Evolutionary conservation across 2,113 vertebrate genomes (phyloP), one percentile per base, ranked within the genome.

Genomic region (Anoura caudifer): DNA sequence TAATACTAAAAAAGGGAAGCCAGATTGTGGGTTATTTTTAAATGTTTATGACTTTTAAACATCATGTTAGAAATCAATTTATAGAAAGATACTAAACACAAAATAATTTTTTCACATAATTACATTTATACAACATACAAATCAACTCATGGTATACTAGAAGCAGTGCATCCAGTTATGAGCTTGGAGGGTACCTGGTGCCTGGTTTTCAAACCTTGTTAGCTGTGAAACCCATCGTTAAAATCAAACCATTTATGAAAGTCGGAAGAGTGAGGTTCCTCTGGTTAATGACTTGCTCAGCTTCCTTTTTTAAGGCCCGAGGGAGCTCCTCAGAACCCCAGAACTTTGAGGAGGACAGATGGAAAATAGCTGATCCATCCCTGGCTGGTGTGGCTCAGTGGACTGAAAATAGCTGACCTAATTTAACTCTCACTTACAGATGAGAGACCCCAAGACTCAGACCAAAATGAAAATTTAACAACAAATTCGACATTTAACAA

Each of bases 231-330:
- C 12, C 76, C 41, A 61, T 59, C 61, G 50, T 80, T 41, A n/a
- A 77, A 87, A 41, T 20, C 14, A 76, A 88, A 83, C 38, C 14
- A 54, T 47, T 65, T 33, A 1, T 81, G 56, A 47, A 90, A 31
- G 36, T 56, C 65, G 36, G 47, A 24, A 87, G 56, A 94, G 54
- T 38, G 8, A 92, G 80, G 65, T 59, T 83, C 63, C 76, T 94
- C 88, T 67, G 20, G 52, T 26, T 63, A 38, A 84, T 70, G 61
- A 28, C 65, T 61, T 69, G 50, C 16, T 38, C 38, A 65, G 41
- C 75, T 90, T 95, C 90, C 75, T 83, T 63, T 54, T 97, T n/a
- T 15, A 26, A 91, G 87, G 63, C 59, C 70, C 77, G 38, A 26
- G 20, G 90, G 47, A 87, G n/a, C 28, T 56, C 6, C 43, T 91